Percentiles rank a stretch among this genome's conserved stretches.
Conservation (phyloP, 2,888 invertebrate genomes). For the Pyrgus malvae region DNA sequence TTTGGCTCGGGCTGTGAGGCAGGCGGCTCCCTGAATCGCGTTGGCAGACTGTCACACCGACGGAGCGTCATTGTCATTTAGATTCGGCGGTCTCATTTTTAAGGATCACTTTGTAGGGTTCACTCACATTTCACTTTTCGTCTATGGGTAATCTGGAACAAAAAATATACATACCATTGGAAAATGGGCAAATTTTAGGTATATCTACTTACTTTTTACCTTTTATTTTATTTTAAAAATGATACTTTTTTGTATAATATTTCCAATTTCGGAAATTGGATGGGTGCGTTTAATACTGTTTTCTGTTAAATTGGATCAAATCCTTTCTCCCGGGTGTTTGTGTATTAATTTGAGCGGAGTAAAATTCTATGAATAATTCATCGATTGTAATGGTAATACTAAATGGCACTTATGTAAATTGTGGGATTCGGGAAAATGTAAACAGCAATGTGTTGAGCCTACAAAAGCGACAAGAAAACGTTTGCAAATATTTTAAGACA, state of each 20-base stretch:
- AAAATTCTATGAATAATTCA: constrained; percentile 55
- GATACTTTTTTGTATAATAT: too few relatives aligned
- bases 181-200: not conserved
- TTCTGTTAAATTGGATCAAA: constrained; percentile 5
- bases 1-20: constrained; percentile 39
- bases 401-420: constrained; percentile 61
- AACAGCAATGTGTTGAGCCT: constrained; percentile 44
- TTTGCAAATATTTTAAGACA: constrained; percentile 41
- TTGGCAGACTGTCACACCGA: constrained; percentile 76
- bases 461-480: constrained; percentile 43
- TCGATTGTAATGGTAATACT: constrained; percentile 39
- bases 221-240: too few relatives aligned
- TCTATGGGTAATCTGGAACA: constrained; percentile 52
- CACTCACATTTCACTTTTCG: constrained; percentile 40
- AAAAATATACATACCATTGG: constrained; percentile 30
- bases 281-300: not conserved
- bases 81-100: constrained; percentile 66
- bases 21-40: constrained; percentile 57
- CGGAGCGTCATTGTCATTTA: constrained; percentile 70
- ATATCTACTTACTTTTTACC: too few relatives aligned
- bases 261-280: not conserved
- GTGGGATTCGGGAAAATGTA: constrained; percentile 49
- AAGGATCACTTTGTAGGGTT: constrained; percentile 33
- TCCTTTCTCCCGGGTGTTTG: constrained; percentile 4
- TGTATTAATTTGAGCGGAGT: constrained; percentile 18